Conservation (phyloP, 23 tunicate genomes). For the Clavelina lepadiformis region DNA sequence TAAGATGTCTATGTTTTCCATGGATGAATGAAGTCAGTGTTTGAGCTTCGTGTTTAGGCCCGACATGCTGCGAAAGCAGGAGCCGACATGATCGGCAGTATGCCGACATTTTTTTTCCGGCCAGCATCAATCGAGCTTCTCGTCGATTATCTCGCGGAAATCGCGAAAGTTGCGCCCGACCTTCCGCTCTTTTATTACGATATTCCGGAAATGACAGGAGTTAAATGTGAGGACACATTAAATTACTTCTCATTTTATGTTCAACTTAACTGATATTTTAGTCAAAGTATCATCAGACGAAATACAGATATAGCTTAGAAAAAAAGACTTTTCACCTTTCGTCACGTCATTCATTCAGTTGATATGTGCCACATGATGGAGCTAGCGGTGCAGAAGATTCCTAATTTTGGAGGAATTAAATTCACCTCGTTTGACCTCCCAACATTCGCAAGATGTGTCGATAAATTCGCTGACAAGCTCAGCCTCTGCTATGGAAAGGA, state of each 20-base stretch:
- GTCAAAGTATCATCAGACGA: neutral
- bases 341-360: too few species aligned
- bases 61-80: constrained; percentile 71
- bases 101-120: constrained; percentile 61
- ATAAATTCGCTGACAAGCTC: constrained; percentile 40
- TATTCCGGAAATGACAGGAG: constrained; percentile 58
- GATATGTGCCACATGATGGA: constrained; percentile 25
- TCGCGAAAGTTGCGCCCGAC: constrained; percentile 60
- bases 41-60: constrained; percentile 66
- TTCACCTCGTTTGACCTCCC: constrained; percentile 51
- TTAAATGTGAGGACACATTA: constrained; percentile 49
- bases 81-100: constrained; percentile 46
- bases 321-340: neutral
- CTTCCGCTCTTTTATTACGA: constrained; percentile 82
- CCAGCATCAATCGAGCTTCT: constrained; percentile 40
- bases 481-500: constrained; percentile 58
- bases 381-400: constrained; percentile 29
- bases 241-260: neutral
- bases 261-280: neutral
- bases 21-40: neutral
- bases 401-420: constrained; percentile 81
- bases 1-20: neutral
- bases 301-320: neutral
- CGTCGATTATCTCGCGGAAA: constrained; percentile 66
- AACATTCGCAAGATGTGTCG: constrained; percentile 55